phyloP scores from a whole-genome alignment of 2,888 invertebrate genomes.

The Diarsia mendica region DNA sequence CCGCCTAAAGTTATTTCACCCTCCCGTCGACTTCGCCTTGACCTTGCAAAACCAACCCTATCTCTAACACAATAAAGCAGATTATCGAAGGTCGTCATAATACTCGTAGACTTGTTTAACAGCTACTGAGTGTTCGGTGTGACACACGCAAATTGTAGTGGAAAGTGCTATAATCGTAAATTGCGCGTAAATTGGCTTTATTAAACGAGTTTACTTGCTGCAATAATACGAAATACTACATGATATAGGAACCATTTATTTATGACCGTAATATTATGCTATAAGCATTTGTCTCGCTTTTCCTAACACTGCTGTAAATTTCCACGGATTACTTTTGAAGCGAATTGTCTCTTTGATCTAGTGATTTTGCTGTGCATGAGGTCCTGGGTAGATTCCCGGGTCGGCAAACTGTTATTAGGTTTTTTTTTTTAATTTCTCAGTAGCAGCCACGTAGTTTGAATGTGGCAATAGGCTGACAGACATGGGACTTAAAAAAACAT shows the following conservation, averaged over 20 bases:
- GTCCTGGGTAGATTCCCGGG: too few species aligned
- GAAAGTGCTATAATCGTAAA: constrained; percentile 76
- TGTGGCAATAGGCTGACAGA: too few species aligned
- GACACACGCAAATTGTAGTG: constrained; percentile 78
- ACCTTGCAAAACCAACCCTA: constrained; percentile 59
- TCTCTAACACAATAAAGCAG: constrained; percentile 44
- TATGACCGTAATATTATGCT: constrained; percentile 26
- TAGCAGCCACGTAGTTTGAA: too few species aligned
- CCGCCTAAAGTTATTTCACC: constrained; percentile 67
- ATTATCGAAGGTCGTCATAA: constrained; percentile 34
- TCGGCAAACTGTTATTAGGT: too few species aligned
- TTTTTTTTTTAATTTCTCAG: too few species aligned
- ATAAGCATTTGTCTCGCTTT: constrained; percentile 12
- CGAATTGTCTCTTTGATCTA: neutral
- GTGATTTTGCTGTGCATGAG: too few species aligned
- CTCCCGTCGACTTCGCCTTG: constrained; percentile 41
- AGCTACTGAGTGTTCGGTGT: constrained; percentile 68
- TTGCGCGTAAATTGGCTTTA: constrained; percentile 77
- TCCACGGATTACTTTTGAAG: neutral
- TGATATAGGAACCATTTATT: constrained; percentile 34
- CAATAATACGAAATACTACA: constrained; percentile 66
- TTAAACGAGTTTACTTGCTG: constrained; percentile 69
- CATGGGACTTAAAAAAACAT: too few species aligned
- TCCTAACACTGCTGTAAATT: neutral
- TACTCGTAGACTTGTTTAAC: constrained; percentile 68